These are phyloP conservation scores for Epicauta chinensis DNA, from an alignment of 1,140 invertebrate genomes.

Conservation along the genomic window DNA sequence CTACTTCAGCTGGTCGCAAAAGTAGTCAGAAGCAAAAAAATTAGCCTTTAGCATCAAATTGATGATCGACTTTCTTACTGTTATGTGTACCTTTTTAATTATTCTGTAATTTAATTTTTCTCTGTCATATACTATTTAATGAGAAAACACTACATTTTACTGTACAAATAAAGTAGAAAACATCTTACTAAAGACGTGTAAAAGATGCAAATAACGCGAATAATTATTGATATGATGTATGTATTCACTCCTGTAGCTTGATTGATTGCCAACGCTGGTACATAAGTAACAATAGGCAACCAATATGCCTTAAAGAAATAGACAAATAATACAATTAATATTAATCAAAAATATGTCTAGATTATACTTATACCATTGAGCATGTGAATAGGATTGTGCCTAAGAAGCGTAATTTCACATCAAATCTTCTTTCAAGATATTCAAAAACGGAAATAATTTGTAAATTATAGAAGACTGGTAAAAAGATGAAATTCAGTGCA, in stretches of 20 bases:
- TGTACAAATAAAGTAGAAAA: no score
- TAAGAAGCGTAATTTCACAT: constrained; percentile 46
- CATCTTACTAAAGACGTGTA: constrained; percentile 59
- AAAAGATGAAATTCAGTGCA: constrained; percentile 38
- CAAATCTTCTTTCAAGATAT: constrained; percentile 48
- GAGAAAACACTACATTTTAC: no score
- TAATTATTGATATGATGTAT: constrained; percentile 48
- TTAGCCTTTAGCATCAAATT: no score
- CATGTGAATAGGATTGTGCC: constrained; percentile 52
- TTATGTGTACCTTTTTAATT: no score
- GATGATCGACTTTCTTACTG: no score
- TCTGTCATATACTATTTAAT: no score
- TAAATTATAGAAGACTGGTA: constrained; percentile 65
- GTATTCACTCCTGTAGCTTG: constrained; percentile 59
- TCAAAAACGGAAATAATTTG: constrained; percentile 69
- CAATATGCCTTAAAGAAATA: constrained; percentile 43
- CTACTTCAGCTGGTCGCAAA: no score
- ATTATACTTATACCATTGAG: no score
- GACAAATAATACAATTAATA: no score
- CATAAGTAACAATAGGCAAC: constrained; percentile 54
- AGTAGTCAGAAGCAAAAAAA: no score
- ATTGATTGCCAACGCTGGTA: constrained; percentile 51
- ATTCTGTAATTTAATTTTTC: no score
- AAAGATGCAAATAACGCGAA: constrained; percentile 67
- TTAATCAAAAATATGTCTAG: no score